Evolutionary conservation across 1,140 invertebrate genomes (phyloP).

Genomic region (Aphaenogaster ashmeadi): DNA sequence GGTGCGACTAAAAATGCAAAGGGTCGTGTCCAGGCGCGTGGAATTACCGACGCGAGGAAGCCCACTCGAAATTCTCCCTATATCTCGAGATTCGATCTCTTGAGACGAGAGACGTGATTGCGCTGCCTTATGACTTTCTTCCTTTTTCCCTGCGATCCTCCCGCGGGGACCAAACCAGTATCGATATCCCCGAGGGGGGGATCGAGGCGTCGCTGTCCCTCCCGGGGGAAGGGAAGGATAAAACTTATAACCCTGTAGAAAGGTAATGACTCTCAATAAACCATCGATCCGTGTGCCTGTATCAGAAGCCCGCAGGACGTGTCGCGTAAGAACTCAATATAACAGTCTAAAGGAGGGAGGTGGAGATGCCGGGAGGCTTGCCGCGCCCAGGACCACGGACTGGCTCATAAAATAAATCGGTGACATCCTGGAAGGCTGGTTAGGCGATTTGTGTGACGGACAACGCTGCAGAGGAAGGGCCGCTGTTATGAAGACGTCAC

Average conservation of each 20-base stretch:
- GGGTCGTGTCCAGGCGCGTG: constrained; percentile 25
- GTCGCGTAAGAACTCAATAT: constrained; percentile 75
- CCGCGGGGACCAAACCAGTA: constrained; percentile 59
- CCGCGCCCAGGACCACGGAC: constrained; percentile 71
- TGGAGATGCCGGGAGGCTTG: constrained; percentile 23
- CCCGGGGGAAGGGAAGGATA: constrained; percentile 28
- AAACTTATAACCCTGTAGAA: constrained; percentile 66
- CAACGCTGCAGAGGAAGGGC: constrained; percentile 61
- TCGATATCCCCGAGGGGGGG: constrained; percentile 66
- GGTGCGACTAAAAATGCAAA: constrained; percentile 61
- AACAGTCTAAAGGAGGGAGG: constrained; percentile 37
- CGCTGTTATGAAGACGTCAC: constrained; percentile 80
- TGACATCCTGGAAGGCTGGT: constrained; percentile 82
- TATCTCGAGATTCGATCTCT: constrained; percentile 74
- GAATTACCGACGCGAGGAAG: constrained; percentile 68
- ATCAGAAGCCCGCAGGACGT: constrained; percentile 57
- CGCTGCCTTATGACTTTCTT: constrained; percentile 74
- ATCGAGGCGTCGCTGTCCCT: constrained; percentile 43
- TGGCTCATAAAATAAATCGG: constrained; percentile 83
- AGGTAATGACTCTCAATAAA: constrained; percentile 82
- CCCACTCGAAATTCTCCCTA: constrained; percentile 59
- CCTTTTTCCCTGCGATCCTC: constrained; percentile 40
- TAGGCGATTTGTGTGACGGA: constrained; percentile 82
- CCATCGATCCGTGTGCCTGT: constrained; percentile 78
- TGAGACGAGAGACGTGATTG: constrained; percentile 70